A percentile compares a stretch with the other conserved stretches of the same genome.
phyloP scores from a whole-genome alignment of 2,797 vertebrate species.

The Phrynocephalus guinanensis region DNA sequence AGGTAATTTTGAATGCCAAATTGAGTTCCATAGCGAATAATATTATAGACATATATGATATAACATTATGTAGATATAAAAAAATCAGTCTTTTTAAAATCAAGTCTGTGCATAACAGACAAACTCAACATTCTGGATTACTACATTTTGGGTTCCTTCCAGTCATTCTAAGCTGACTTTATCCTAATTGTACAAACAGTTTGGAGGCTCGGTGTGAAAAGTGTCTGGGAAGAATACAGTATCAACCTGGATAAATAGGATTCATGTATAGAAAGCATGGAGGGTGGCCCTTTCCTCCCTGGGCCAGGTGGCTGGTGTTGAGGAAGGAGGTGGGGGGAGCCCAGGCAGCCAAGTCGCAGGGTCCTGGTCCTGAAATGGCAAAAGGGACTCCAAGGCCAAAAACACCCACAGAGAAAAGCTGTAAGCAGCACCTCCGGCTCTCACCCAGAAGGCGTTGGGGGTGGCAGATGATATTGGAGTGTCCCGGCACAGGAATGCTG shows the following conservation, averaged over 20 bases:
- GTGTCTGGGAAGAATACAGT: not conserved
- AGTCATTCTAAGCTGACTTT: constrained; percentile 8
- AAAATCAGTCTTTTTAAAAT: constrained; percentile 36
- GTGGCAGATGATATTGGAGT: too few species aligned
- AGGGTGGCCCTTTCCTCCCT: too few species aligned
- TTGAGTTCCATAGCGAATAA: constrained; percentile 42
- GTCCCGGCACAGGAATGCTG: too few species aligned
- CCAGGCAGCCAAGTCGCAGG: too few species aligned
- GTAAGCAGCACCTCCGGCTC: too few species aligned
- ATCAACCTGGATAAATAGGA: not conserved
- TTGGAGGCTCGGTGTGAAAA: not conserved
- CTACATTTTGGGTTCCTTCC: not conserved
- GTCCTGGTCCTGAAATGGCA: too few species aligned
- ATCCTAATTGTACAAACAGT: constrained; percentile 1
- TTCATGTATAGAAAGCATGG: too few species aligned
- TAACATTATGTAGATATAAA: constrained; percentile 18
- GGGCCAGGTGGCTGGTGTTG: too few species aligned
- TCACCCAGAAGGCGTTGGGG: too few species aligned
- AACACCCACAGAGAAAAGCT: too few species aligned
- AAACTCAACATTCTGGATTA: not conserved
- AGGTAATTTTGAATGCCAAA: constrained; percentile 48
- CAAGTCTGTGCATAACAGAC: not conserved
- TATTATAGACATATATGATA: constrained; percentile 24
- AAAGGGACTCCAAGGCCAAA: too few species aligned
- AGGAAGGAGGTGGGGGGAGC: not conserved